These are phyloP conservation scores for Trachelus stipa DNA, from an alignment of 2,888 invertebrate species.

Conservation along the genomic window DNA sequence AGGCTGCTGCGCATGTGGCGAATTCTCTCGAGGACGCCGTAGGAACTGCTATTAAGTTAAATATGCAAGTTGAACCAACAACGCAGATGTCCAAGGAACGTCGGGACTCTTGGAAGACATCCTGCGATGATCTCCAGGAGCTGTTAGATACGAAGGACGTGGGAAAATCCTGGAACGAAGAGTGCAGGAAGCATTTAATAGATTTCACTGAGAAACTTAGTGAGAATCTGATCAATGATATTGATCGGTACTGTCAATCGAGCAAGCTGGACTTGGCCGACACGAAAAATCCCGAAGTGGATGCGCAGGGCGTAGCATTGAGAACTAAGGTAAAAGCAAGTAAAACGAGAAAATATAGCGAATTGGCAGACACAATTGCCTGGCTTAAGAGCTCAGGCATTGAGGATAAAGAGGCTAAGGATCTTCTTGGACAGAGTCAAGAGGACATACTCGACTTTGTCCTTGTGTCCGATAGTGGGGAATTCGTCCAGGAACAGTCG, in stretches of 20 bases:
- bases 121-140: constrained; percentile 6
- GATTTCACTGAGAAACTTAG: constrained; percentile 87
- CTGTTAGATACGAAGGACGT: constrained; percentile 10
- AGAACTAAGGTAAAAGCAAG: constrained; percentile 5
- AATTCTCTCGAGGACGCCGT: constrained; percentile 77
- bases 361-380: constrained; percentile 41
- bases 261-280: constrained; percentile 53
- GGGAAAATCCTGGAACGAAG: constrained; percentile 71
- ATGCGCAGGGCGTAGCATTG: not conserved
- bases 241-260: constrained; percentile 70
- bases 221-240: constrained; percentile 82
- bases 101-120: constrained; percentile 14
- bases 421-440: constrained; percentile 36
- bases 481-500: constrained; percentile 64
- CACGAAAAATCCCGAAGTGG: constrained; percentile 12
- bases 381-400: constrained; percentile 34
- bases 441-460: constrained; percentile 53
- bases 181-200: constrained; percentile 77
- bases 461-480: constrained; percentile 49
- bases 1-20: constrained; percentile 76
- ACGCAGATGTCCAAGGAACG: constrained; percentile 16
- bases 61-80: constrained; percentile 20
- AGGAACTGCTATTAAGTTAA: constrained; percentile 75
- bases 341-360: constrained; percentile 36
- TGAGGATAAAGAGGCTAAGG: constrained; percentile 34